phyloP scores from a whole-genome alignment of 2,797 vertebrate species.

The Odontamblyopus rebecca region DNA sequence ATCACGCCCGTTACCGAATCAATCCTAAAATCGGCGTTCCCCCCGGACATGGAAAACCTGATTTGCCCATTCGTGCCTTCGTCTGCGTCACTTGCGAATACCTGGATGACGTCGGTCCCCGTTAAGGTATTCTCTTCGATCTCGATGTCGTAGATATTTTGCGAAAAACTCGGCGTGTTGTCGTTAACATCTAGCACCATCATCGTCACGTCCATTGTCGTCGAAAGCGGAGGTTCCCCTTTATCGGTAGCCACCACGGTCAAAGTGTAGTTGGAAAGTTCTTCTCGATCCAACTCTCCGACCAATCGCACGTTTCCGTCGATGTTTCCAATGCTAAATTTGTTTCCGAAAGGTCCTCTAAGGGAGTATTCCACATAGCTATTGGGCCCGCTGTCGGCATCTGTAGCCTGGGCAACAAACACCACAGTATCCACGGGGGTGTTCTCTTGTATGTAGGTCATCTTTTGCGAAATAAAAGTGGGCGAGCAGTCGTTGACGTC shows the following conservation, averaged over 20 bases:
- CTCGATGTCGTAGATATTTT: slow-evolving; percentile 87
- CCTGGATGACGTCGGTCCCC: slow-evolving; percentile 88
- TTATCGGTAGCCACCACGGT: slow-evolving; percentile 92
- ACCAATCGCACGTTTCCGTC: slow-evolving; percentile 86
- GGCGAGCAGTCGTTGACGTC: slow-evolving; percentile 94
- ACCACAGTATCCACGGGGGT: slow-evolving; percentile 90
- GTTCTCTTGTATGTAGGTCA: slow-evolving; percentile 93
- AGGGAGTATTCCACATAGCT: slow-evolving; percentile 97
- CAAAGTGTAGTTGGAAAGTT: slow-evolving; percentile 88
- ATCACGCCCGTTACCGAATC: slow-evolving; percentile 92
- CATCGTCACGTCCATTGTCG: slow-evolving; percentile 85
- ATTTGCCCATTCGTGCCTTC: slow-evolving; percentile 94
- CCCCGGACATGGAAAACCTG: slow-evolving; percentile 83
- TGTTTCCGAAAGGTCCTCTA: slow-evolving; percentile 77
- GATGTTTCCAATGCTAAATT: slow-evolving; percentile 88
- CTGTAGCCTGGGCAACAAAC: slow-evolving; percentile 84
- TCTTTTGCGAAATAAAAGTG: slow-evolving; percentile 85
- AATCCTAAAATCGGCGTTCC: slow-evolving; percentile 86
- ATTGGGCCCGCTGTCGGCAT: slow-evolving; percentile 94
- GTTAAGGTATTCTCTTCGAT: slow-evolving; percentile 87
- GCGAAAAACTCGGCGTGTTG: slow-evolving; percentile 89
- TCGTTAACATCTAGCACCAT: slow-evolving; percentile 92
- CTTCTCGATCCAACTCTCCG: slow-evolving; percentile 91
- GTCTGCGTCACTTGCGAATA: slow-evolving; percentile 86
- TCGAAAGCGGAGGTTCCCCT: slow-evolving; percentile 87